Evolutionary conservation across 2,888 invertebrate genomes (phyloP), one percentile per base, ranked within the genome.

Genomic region (Embidobia sp.): DNA sequence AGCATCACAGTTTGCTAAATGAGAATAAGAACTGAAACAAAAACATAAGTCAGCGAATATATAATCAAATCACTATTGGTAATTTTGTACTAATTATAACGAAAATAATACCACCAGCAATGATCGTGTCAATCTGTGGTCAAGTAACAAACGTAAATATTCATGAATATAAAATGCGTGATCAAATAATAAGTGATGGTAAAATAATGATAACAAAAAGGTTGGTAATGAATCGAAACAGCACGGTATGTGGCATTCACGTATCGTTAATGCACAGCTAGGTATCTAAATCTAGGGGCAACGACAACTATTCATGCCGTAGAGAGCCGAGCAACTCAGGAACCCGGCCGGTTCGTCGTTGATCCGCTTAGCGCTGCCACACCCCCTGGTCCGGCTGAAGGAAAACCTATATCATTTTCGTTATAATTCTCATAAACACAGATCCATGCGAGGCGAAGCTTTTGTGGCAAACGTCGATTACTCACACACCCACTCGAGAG

Each of bases 401-500:
- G 35, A 64, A 66, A 77, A 64, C 79, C 79, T 79, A 35, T 61
- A 64, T 70, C 69, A 69, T 70, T 81, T 78, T 78, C 80, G 79
- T 77, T 80, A 64, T 80, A 82, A 80, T 83, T 83, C 82, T 82
- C 79, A 82, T 85, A 81, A 88, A 88, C 87, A 89, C 85, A 87
- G 88, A 88, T 88, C 87, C 89, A 89, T 89, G 88, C 88, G 86
- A 89, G 87, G 88, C 89, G 85, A 89, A 89, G 89, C 89, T 86
- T 87, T 88, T 73, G 84, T 88, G 88, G 87, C 88, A 88, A 86
- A 89, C 85, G 88, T 87, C 84, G 85, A 88, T 85, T 85, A 87
- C 85, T 85, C 83, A 80, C 86, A 85, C 87, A 81, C 86, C 79
- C 86, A 82, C 84, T 82, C 86, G 72, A 64, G 42, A 63, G 66